phyloP scores from a whole-genome alignment of 2,113 vertebrate species.

The Atrichornis clamosus region DNA sequence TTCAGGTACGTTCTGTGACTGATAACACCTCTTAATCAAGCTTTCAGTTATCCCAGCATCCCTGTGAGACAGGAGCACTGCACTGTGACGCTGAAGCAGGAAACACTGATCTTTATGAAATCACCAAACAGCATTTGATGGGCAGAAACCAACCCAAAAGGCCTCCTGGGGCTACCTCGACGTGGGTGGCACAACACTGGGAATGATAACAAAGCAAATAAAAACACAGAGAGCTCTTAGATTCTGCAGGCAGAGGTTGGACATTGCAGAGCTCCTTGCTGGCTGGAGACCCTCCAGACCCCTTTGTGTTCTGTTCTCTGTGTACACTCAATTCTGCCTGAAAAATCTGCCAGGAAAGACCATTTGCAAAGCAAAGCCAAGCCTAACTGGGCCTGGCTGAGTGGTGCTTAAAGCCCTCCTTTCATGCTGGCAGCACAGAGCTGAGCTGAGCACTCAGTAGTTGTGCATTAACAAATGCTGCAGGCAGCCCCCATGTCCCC shows the following conservation, averaged over 20 bases:
- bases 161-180: accelerated
- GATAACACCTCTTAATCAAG: background rate
- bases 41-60: background rate
- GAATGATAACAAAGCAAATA: background rate
- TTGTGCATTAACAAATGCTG: background rate
- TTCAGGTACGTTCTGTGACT: background rate
- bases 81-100: background rate
- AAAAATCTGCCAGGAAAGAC: background rate
- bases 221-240: background rate
- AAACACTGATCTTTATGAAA: background rate
- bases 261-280: background rate
- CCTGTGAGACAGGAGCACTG: background rate
- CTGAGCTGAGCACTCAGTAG: background rate
- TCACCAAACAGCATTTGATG: background rate
- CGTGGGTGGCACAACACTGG: background rate
- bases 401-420: background rate
- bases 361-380: background rate
- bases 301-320: background rate
- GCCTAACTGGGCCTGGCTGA: background rate
- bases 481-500: background rate
- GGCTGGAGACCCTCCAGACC: background rate
- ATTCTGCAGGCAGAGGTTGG: background rate
- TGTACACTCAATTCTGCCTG: background rate
- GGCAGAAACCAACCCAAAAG: background rate
- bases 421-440: background rate